phyloP scores from a whole-genome alignment of 2,797 vertebrate genomes.

The Carcharodon carcharias region DNA sequence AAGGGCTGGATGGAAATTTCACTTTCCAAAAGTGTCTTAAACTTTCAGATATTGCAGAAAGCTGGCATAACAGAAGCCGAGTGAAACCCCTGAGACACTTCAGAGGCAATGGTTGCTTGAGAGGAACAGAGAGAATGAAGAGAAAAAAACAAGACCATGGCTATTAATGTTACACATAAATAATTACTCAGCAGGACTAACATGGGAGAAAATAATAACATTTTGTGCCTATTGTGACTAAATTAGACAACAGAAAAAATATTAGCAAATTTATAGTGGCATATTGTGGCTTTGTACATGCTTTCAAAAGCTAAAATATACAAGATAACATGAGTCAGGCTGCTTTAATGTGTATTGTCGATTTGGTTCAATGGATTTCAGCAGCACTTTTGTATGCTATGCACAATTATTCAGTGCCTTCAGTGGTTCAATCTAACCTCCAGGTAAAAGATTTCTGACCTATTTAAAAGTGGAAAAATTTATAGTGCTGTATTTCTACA shows the following conservation, averaged over 20 bases:
- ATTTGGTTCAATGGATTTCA: constrained; percentile 1
- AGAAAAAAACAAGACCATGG: not conserved
- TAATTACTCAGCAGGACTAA: not conserved
- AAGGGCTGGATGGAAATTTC: not conserved
- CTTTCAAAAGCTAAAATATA: not conserved
- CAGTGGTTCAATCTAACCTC: not conserved
- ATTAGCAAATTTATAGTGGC: not conserved
- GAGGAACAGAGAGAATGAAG: not conserved
- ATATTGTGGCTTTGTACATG: not conserved
- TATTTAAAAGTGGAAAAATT: not conserved
- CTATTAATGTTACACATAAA: not conserved
- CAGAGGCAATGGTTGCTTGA: not conserved
- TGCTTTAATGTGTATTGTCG: not conserved
- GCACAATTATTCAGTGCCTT: not conserved
- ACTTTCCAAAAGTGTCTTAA: not conserved
- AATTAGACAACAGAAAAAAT: not conserved
- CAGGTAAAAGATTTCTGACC: constrained; percentile 19
- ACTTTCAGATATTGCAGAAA: not conserved
- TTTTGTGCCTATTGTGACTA: not conserved
- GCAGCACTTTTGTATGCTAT: not conserved
- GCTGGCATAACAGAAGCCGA: not conserved
- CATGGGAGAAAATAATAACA: not conserved
- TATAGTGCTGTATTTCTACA: not conserved
- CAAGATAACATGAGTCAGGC: not conserved
- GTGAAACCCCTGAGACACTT: not conserved